phyloP scores from a whole-genome alignment of 2,888 invertebrate genomes.

The Homarus gammarus region DNA sequence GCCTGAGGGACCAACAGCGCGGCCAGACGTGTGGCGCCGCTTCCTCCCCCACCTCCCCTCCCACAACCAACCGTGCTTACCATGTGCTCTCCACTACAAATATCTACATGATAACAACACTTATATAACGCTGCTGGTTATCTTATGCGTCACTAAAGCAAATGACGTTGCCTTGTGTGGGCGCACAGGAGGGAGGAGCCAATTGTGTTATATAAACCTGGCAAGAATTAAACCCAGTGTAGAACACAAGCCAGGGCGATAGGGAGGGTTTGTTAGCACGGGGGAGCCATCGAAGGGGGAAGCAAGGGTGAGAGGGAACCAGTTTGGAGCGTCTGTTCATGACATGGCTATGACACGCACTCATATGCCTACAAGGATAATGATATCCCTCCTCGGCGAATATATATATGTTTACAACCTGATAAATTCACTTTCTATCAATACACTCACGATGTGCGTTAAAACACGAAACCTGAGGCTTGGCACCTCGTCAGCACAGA shows the following conservation, averaged over 20 bases:
- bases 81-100: constrained; percentile 7
- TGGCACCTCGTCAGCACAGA: not conserved
- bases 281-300: not conserved
- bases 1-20: constrained; percentile 26
- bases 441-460: not conserved
- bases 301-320: not conserved
- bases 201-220: not conserved
- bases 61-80: not conserved
- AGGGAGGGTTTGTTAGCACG: not conserved
- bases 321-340: not conserved
- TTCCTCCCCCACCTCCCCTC: not conserved
- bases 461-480: not conserved
- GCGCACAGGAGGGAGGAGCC: not conserved
- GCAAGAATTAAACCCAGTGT: not conserved
- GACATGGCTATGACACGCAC: no score
- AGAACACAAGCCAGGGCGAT: not conserved
- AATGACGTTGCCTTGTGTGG: no score
- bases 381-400: no score
- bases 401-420: no score
- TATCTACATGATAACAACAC: not conserved
- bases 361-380: no score
- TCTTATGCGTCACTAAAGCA: no score
- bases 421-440: no score
- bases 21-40: constrained; percentile 33
- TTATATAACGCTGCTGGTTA: no score